phyloP scores from a whole-genome alignment of 1,140 invertebrate genomes.

The Caenorhabditis tropicalis region DNA sequence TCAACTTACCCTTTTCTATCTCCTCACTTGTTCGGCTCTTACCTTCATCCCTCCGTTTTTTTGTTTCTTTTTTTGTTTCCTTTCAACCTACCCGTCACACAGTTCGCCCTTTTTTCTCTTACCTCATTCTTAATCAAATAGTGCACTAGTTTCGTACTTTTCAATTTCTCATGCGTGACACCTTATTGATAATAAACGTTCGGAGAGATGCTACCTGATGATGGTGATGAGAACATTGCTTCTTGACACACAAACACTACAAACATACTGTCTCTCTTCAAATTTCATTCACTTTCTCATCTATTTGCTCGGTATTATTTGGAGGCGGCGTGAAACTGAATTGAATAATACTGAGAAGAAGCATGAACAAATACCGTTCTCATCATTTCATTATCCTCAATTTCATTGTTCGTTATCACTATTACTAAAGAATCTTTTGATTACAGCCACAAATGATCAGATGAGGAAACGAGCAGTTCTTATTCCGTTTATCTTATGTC shows the following conservation, averaged over 20 bases:
- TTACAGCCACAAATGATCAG: slow-evolving; percentile 40
- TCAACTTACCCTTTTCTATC: too few relatives aligned
- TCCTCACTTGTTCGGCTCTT: slow-evolving; percentile 4
- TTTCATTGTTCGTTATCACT: neutral
- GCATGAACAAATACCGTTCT: slow-evolving; percentile 1
- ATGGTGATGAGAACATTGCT: slow-evolving; percentile 26
- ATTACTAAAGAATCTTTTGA: neutral
- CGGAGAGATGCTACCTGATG: slow-evolving; percentile 26
- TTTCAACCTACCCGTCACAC: neutral
- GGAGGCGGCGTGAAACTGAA: slow-evolving; percentile 14
- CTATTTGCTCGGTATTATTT: slow-evolving; percentile 25
- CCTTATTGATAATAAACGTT: slow-evolving; percentile 1
- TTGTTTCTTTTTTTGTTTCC: slow-evolving; percentile 12
- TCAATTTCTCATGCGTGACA: slow-evolving; percentile 38
- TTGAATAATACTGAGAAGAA: neutral
- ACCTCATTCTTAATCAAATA: slow-evolving; percentile 4
- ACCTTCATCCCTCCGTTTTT: slow-evolving; percentile 5
- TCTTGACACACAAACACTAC: slow-evolving; percentile 5
- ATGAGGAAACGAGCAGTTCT: slow-evolving; percentile 7
- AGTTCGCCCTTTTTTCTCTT: neutral
- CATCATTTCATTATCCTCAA: neutral
- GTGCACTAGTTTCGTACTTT: slow-evolving; percentile 34
- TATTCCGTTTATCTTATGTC: neutral
- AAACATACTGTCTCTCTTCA: neutral
- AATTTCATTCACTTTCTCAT: neutral